A percentile compares a stretch with the other conserved stretches of the same genome.
These are phyloP conservation scores for Beroe ovata DNA, from an alignment of 37 sponge, comb jelly and placozoan genomes.

Conservation along the genomic window DNA sequence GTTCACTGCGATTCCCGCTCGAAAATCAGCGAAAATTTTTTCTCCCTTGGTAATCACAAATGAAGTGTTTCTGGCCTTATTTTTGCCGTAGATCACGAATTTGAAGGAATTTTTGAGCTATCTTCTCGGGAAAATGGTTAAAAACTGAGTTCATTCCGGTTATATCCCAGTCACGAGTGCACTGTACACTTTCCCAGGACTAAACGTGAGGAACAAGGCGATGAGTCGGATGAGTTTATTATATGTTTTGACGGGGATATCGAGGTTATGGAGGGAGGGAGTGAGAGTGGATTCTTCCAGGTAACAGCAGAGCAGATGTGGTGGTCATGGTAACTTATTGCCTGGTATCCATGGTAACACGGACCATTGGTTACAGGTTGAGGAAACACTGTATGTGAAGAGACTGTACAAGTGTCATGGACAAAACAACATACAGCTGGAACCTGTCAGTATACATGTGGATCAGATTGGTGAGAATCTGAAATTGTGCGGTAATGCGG, in stretches of 20 bases:
- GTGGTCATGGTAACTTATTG: too few species aligned
- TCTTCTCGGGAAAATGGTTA: too few species aligned
- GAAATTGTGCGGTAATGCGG: too few species aligned
- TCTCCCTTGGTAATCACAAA: too few species aligned
- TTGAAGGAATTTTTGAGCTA: too few species aligned
- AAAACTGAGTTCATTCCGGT: too few species aligned
- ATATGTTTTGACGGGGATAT: constrained; percentile 73
- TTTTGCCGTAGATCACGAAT: too few species aligned
- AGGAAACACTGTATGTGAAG: constrained; percentile 46
- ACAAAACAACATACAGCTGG: constrained; percentile 42
- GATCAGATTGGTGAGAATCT: constrained; percentile 3
- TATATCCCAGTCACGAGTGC: not conserved
- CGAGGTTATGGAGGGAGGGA: constrained; percentile 80
- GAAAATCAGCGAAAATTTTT: too few species aligned
- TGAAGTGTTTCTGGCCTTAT: too few species aligned
- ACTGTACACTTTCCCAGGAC: not conserved
- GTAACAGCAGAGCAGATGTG: not conserved
- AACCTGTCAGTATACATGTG: constrained; percentile 39
- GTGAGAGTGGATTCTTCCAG: constrained; percentile 67
- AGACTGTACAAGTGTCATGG: constrained; percentile 53
- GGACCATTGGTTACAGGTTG: constrained; percentile 11
- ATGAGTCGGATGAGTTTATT: constrained; percentile 83
- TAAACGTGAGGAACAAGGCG: constrained; percentile 77
- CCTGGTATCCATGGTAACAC: not conserved
- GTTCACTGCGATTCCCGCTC: too few species aligned